Conservation (phyloP, 2,797 vertebrate genomes). For the Pempheris klunzingeri region DNA sequence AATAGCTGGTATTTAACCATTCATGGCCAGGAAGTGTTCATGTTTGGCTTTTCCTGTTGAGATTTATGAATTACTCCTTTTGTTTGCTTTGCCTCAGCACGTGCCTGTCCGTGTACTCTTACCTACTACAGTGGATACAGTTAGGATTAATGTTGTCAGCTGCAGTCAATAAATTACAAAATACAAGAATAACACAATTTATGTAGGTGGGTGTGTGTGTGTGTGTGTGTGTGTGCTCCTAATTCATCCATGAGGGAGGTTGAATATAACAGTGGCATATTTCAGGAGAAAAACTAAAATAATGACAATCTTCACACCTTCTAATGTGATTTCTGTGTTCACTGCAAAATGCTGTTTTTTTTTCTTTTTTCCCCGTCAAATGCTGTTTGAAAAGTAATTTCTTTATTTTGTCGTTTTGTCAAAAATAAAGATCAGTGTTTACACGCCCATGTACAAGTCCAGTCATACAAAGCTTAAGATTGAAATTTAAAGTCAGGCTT, state of each 20-base stretch:
- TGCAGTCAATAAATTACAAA: too few relatives aligned
- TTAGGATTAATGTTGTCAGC: not conserved
- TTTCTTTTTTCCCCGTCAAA: too few relatives aligned
- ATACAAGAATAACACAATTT: not conserved
- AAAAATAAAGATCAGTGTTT: constrained; percentile 1
- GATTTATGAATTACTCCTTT: not conserved
- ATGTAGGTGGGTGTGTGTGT: too few relatives aligned
- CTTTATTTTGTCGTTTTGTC: too few relatives aligned
- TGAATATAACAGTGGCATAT: not conserved
- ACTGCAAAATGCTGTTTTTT: too few relatives aligned
- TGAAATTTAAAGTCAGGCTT: not conserved
- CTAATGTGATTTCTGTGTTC: not conserved
- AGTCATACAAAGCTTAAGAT: constrained; percentile 4
- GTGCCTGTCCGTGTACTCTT: not conserved
- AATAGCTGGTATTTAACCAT: constrained; percentile 38
- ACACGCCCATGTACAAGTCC: not conserved
- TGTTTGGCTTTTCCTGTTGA: not conserved
- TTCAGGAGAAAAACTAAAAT: not conserved
- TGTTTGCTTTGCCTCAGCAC: not conserved
- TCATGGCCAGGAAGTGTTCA: not conserved
- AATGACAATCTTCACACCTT: not conserved
- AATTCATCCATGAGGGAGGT: not conserved
- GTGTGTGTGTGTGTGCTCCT: too few relatives aligned
- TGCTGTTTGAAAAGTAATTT: not conserved
- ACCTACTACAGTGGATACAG: not conserved